phyloP scores from a whole-genome alignment of 2,888 invertebrate genomes.

The Trachelus tabidus region DNA sequence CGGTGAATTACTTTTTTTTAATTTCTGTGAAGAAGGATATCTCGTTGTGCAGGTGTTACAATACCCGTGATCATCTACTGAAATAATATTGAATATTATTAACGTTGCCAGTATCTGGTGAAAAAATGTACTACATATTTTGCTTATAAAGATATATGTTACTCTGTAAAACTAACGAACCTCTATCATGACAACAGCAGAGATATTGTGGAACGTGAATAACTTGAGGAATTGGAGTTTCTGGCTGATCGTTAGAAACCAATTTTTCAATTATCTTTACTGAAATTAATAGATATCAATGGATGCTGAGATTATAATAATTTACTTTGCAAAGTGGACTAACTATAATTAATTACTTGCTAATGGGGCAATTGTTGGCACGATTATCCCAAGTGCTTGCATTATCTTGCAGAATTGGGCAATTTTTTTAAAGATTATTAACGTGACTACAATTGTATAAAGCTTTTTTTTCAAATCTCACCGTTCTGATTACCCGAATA shows the following conservation, averaged over 20 bases:
- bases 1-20: background rate
- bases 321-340: background rate
- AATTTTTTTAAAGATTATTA: background rate
- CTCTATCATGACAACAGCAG: slow-evolving; percentile 21
- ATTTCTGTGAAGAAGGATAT: background rate
- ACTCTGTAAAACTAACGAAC: slow-evolving; percentile 2
- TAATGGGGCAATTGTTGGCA: slow-evolving; percentile 27
- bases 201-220: slow-evolving; percentile 19
- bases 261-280: slow-evolving; percentile 30
- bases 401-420: slow-evolving; percentile 1
- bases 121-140: background rate
- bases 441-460: background rate
- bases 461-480: background rate
- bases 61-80: background rate
- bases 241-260: slow-evolving; percentile 20
- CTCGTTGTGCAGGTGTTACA: background rate
- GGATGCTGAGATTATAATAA: background rate
- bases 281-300: slow-evolving; percentile 11
- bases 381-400: slow-evolving; percentile 25
- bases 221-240: background rate
- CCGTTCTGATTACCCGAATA: background rate
- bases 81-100: background rate
- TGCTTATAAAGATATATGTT: background rate
- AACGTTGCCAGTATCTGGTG: background rate
- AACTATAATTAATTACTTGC: slow-evolving; percentile 21